Base-by-base conservation (phyloP, 2,797 vertebrate species). In the Callimico goeldii region DNA sequence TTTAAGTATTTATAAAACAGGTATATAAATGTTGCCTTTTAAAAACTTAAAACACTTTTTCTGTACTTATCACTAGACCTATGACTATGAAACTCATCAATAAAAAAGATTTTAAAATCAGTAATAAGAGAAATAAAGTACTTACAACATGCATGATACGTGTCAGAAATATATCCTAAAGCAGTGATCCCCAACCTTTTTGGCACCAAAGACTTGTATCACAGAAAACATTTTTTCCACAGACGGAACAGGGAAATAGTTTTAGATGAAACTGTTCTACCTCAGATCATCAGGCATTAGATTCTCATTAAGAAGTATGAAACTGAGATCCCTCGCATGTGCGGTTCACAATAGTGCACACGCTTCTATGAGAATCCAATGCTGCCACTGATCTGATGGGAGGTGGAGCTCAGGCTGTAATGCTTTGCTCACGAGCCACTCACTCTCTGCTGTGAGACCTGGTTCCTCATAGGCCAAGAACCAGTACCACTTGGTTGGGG, bases 111-210 rank as follows among this genome's bases (percentile, higher is more conserved):
- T 82, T 58, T 82, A 19, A 76, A 89, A 55, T 82, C 14, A 85
- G 46, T 64, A 92, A 39, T 88, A 55, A 41, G 10, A 91, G 48
- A 81, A 91, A 89, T 61, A 19, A 55, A 85, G 10, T 76, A 92
- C 57, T 61, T 76, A 81, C 22, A 81, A 80, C 5, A 89, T 75
- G 17, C 30, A 87, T 39, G 26, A 76, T n/a, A 95, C 19, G 14
- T 72, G 9, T 93, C 57, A 93, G 41, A 96, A 96, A 82, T 52
- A 92, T n/a, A 72, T 57, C 24, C 46, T 82, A 67, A n/a, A 19
- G 33, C 33, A 67, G 33, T 67, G 57, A 11, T 58, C 26, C 57
- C 57, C 26, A 58, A 58, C 57, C 57, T 58, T 28, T 58, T 58
- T 58, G 33, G 15, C 7, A 67, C 15, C 64, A 67, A 7, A 15